Evolutionary conservation across 2,113 vertebrate species (phyloP).

Genomic region (Thamnophis sirtalis): DNA sequence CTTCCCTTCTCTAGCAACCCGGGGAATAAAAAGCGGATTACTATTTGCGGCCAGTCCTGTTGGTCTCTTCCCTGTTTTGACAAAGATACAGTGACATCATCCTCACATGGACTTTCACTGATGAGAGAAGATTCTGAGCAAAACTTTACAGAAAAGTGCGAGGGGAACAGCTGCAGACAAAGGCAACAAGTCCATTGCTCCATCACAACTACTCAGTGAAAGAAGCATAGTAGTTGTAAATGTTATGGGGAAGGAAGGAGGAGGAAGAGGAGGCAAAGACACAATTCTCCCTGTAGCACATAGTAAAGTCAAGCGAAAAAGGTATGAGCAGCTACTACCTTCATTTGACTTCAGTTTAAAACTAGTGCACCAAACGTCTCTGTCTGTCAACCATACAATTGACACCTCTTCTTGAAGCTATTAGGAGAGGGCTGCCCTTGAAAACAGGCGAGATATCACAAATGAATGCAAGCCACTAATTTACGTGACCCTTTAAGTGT

Average conservation of each 20-base stretch:
- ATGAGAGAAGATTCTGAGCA: neutral
- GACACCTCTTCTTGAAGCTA: neutral
- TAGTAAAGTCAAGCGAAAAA: neutral
- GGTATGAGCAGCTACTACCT: neutral
- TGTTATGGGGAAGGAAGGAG: neutral
- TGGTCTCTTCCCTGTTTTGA: neutral
- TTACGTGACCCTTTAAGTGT: neutral
- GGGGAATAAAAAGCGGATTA: neutral
- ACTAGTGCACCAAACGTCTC: neutral
- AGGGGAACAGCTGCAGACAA: neutral
- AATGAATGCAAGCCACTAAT: neutral
- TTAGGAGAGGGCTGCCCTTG: neutral
- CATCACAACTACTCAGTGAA: neutral
- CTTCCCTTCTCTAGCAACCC: neutral
- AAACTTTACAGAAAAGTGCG: neutral
- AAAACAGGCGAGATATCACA: neutral
- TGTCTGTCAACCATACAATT: neutral
- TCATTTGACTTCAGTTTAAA: neutral
- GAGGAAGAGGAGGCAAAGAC: neutral
- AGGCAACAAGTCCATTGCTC: neutral
- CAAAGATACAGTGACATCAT: neutral
- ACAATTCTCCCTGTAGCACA: neutral
- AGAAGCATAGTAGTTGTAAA: neutral
- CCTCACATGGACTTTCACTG: neutral
- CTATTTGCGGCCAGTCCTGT: neutral